Base-by-base conservation (phyloP, 1,140 invertebrate genomes). In the Aphis gossypii region DNA sequence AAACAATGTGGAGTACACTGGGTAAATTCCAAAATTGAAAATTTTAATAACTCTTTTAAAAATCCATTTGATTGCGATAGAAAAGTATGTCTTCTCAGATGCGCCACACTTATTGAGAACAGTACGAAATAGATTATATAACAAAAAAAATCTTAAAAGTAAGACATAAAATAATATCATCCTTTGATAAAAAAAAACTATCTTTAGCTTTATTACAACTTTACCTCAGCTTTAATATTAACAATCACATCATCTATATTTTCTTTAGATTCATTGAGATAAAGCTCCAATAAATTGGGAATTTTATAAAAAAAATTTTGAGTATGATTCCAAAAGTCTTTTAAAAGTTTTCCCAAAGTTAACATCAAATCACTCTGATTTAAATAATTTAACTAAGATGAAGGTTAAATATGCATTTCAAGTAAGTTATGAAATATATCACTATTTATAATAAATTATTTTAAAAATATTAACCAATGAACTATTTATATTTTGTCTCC, bases 11-110 rank as follows among this genome's bases (percentile, higher is more conserved):
- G 87, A 89, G 7, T 51, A 38, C 7, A 51, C 7, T 48, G 9
- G 87, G 87, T 30, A 89, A 35, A 30, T 89, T n/a, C 11, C 20
- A 89, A 89, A 89, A 54, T 21, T n/a, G 46, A 89, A n/a, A 51
- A 89, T 89, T 51, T 89, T 3, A 89, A 54, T 51, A 89, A 89
- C 8, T 89, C 21, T 2, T 54, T 89, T 89, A 30, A 11, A 54
- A 89, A 89, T 89, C 87, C 87, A 21, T 89, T n/a, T 89, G 87
- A 89, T 23, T 20, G 11, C 2, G 14, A 88, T 18, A 44, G 44
- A 25, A 46, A 48, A 48, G 21, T 88, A 18, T 30, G 25, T 51
- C 44, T 88, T 88, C 46, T 46, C 46, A 48, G 86, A 88, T 88
- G 44, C 30, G 18, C 46, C 86, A 30, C 86, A 88, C 46, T 46